Conservation (phyloP, 1,140 invertebrate genomes). For the Panagrolaimus sp. region DNA sequence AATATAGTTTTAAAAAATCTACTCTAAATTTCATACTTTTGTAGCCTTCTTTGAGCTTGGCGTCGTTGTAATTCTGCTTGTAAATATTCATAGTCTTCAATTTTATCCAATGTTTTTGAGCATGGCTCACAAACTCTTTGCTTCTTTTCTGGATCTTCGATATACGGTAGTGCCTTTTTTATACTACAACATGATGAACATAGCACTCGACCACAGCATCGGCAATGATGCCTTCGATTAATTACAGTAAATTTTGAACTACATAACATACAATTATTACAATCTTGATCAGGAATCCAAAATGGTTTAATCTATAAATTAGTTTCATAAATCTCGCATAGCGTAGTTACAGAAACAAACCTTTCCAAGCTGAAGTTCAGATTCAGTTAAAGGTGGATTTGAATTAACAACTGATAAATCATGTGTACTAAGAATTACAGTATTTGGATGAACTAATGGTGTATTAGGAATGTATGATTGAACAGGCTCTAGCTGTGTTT, state of each 20-base stretch:
- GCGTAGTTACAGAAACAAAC: no score
- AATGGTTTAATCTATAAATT: no score
- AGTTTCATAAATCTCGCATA: no score
- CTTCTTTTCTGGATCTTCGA: slow-evolving; percentile 21
- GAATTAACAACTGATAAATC: slow-evolving; percentile 19
- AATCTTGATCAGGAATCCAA: not conserved
- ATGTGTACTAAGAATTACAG: slow-evolving; percentile 15
- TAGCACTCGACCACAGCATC: slow-evolving; percentile 31
- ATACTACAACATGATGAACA: slow-evolving; percentile 27
- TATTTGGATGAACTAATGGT: not conserved
- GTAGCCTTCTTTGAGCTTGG: not conserved
- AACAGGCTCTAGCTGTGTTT: not conserved
- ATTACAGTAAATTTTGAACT: slow-evolving; percentile 26
- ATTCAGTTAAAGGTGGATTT: slow-evolving; percentile 26
- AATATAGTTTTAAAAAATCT: slow-evolving; percentile 23
- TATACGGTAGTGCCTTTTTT: slow-evolving; percentile 28
- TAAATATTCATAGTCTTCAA: slow-evolving; percentile 32
- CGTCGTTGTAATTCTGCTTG: not conserved
- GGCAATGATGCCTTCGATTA: slow-evolving; percentile 39
- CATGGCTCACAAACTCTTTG: slow-evolving; percentile 26
- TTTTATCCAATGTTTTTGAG: slow-evolving; percentile 30
- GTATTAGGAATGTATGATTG: not conserved
- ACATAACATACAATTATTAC: slow-evolving; percentile 34
- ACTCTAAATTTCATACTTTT: not conserved
- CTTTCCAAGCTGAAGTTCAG: slow-evolving; percentile 30